Conservation (phyloP, 1,140 invertebrate genomes). For the Rhopalosiphum maidis region DNA sequence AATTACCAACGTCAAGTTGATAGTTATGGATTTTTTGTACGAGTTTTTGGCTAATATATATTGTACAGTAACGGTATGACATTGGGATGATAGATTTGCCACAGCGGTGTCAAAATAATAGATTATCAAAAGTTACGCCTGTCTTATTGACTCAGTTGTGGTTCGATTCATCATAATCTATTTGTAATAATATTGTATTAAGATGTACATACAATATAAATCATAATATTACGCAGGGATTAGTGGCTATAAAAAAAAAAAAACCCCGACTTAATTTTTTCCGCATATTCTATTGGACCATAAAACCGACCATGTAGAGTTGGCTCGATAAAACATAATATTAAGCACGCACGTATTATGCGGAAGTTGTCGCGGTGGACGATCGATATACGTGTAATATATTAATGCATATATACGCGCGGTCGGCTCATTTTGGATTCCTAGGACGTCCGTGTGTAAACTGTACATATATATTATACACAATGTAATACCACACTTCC, state of each 20-base stretch:
- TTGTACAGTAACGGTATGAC: not conserved
- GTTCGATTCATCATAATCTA: not conserved
- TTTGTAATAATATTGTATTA: too few species aligned
- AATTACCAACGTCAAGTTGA: not conserved
- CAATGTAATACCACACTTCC: not conserved
- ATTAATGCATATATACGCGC: not conserved
- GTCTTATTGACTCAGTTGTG: not conserved
- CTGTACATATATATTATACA: not conserved
- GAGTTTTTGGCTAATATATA: not conserved
- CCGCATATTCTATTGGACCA: not conserved
- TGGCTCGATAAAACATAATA: not conserved
- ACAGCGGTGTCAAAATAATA: not conserved
- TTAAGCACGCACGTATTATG: slow-evolving; percentile 7
- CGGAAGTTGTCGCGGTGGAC: not conserved
- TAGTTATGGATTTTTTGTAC: not conserved
- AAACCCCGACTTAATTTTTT: not conserved
- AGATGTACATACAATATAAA: too few species aligned
- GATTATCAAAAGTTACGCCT: not conserved
- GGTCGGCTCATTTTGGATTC: slow-evolving; percentile 39
- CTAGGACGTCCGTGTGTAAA: not conserved
- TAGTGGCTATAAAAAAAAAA: not conserved
- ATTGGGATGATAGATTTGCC: not conserved
- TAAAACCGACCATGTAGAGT: not conserved
- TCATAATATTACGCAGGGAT: too few species aligned
- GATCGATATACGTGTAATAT: slow-evolving; percentile 23